Conservation (phyloP, 2,113 vertebrate species). For the Pogonocichla stellata region DNA sequence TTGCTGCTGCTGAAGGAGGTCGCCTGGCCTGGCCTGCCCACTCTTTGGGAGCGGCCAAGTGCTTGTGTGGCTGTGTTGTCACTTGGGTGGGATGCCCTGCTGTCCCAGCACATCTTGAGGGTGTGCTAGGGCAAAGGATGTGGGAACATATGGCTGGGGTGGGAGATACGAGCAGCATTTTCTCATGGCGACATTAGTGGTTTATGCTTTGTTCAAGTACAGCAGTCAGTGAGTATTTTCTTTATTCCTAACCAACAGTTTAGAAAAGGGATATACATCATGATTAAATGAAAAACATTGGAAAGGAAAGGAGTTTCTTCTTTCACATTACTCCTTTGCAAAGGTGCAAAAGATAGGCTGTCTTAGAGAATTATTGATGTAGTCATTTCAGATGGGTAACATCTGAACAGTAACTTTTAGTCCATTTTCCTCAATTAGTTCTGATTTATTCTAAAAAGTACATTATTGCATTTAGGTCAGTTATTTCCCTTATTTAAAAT, state of each 20-base stretch:
- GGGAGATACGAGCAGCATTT: background rate
- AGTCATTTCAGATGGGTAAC: background rate
- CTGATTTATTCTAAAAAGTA: background rate
- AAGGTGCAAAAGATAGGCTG: background rate
- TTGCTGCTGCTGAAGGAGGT: background rate
- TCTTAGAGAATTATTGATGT: background rate
- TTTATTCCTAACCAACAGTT: background rate
- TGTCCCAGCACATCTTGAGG: fast-evolving
- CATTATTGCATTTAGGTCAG: background rate
- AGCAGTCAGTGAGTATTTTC: background rate
- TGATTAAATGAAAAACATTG: background rate
- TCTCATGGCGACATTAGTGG: background rate
- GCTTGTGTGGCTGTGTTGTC: background rate
- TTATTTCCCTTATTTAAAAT: background rate
- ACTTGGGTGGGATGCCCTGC: background rate
- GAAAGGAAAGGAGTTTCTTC: background rate
- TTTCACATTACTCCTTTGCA: background rate
- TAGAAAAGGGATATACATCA: background rate
- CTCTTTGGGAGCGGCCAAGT: fast-evolving
- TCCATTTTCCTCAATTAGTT: background rate
- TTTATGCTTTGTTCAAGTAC: background rate
- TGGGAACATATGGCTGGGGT: background rate
- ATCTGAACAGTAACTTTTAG: background rate
- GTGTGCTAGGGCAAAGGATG: background rate
- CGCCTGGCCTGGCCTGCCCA: fast-evolving